Percentiles rank a stretch among this genome's conserved stretches.
Evolutionary conservation across 2,113 vertebrate species (phyloP).

Genomic region (Pogona vitticeps): DNA sequence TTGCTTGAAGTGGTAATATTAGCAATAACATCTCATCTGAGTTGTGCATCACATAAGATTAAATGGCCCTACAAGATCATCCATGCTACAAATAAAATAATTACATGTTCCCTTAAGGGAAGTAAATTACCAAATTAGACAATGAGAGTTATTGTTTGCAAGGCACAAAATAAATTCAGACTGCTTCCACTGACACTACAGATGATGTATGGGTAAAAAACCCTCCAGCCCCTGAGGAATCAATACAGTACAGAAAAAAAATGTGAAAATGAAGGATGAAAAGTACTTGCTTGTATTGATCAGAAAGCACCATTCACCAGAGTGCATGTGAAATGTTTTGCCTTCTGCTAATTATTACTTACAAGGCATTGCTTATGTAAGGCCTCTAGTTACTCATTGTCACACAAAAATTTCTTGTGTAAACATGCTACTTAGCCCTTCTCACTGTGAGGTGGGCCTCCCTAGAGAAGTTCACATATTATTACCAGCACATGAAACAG

Average conservation of each 20-base stretch:
- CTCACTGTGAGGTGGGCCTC: not conserved
- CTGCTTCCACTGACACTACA: constrained; percentile 10
- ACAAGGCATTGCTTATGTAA: not conserved
- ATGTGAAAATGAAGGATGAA: not conserved
- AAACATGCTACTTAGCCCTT: not conserved
- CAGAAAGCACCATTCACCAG: not conserved
- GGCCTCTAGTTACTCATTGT: not conserved
- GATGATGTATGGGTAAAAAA: not conserved
- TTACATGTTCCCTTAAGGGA: not conserved
- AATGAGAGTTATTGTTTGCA: not conserved
- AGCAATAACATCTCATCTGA: not conserved
- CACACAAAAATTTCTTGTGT: not conserved
- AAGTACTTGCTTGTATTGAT: fast-evolving
- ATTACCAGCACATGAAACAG: not conserved
- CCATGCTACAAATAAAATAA: constrained; percentile 21
- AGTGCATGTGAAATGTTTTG: not conserved
- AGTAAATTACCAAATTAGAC: constrained; percentile 16
- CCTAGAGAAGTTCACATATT: not conserved
- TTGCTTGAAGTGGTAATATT: constrained; percentile 24
- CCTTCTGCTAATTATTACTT: not conserved
- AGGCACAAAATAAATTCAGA: not conserved
- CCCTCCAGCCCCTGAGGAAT: not conserved
- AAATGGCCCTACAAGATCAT: constrained; percentile 6
- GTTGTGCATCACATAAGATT: constrained; percentile 3
- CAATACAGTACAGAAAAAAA: not conserved